Percentiles rank a stretch among this genome's conserved stretches.
Conservation (phyloP, 1,140 invertebrate species). For the Rhopalosiphum padi region DNA sequence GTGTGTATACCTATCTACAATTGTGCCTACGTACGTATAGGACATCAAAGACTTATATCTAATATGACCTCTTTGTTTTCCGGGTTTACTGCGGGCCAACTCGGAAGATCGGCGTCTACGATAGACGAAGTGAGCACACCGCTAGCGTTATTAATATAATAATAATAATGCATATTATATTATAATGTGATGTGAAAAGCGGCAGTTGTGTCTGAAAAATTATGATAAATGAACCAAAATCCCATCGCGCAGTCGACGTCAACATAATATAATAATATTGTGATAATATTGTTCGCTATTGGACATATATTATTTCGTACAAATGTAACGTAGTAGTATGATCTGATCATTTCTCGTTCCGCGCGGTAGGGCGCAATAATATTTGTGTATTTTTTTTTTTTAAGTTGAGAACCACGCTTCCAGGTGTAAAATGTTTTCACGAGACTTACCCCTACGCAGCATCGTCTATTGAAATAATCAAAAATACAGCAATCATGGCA, state of each 20-base stretch:
- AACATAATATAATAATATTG: background rate
- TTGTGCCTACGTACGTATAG: background rate
- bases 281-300: background rate
- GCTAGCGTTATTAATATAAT: background rate
- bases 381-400: background rate
- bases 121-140: background rate
- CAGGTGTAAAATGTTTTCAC: background rate
- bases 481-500: background rate
- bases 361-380: background rate
- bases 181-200: background rate
- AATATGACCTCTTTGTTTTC: background rate
- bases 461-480: background rate
- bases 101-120: background rate
- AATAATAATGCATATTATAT: too few relatives aligned
- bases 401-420: background rate
- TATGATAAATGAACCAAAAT: background rate
- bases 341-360: too few relatives aligned
- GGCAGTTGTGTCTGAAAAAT: background rate
- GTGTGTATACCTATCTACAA: background rate
- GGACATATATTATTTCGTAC: background rate
- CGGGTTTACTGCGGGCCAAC: background rate
- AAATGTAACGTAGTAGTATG: background rate
- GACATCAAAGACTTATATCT: background rate
- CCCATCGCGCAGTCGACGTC: background rate
- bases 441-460: too few relatives aligned